These are phyloP conservation scores for Peromyscus maniculatus DNA, from an alignment of 2,113 vertebrate species.

Conservation along the genomic window DNA sequence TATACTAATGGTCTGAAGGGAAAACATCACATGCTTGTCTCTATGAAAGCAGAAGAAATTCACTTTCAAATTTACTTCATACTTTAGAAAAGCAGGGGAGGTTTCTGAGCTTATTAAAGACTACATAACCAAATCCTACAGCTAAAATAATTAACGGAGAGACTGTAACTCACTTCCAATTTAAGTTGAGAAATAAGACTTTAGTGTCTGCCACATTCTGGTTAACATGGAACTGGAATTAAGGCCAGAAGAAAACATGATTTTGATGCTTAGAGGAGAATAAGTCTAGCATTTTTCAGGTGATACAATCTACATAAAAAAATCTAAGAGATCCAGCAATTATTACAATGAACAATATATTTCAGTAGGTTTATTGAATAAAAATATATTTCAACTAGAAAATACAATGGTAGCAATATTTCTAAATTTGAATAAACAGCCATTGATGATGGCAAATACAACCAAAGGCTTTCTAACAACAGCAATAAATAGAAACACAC, in stretches of 20 bases:
- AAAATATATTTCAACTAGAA: background rate
- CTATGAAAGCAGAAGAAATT: background rate
- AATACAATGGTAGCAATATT: background rate
- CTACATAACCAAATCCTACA: background rate
- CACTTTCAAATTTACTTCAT: background rate
- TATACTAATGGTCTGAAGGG: background rate
- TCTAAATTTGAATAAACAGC: background rate
- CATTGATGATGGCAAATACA: background rate
- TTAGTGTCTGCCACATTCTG: background rate
- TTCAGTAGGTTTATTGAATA: background rate
- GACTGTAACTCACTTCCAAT: background rate
- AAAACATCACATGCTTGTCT: constrained; percentile 5
- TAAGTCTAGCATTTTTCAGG: background rate
- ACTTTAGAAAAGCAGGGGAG: background rate
- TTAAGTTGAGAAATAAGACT: background rate
- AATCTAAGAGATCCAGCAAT: background rate
- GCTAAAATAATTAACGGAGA: background rate
- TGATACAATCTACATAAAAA: background rate
- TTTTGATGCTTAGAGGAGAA: background rate
- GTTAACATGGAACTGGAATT: background rate
- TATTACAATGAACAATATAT: background rate
- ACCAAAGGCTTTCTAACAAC: background rate
- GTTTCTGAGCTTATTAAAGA: constrained; percentile 1
- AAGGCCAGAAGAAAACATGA: background rate
- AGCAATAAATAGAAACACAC: background rate